phyloP scores from a whole-genome alignment of 2,113 vertebrate genomes.

The Cinclus cinclus region DNA sequence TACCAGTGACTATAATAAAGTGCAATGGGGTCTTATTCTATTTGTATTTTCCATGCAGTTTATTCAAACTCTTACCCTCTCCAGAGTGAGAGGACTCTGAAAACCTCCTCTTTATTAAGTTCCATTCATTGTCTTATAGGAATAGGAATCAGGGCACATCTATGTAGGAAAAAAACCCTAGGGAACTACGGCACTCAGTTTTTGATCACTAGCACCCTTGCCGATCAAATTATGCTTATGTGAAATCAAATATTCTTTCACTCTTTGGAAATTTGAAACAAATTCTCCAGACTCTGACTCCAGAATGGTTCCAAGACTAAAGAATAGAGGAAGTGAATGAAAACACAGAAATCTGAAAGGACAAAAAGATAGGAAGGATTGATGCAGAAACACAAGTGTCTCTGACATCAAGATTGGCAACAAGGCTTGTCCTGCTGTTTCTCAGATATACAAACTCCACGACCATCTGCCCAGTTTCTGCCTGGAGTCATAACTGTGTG shows the following conservation, averaged over 20 bases:
- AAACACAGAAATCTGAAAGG: not conserved
- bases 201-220: not conserved
- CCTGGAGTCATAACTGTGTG: not conserved
- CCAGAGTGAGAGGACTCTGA: not conserved
- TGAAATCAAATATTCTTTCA: not conserved
- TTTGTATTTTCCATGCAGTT: not conserved
- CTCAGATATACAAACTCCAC: not conserved
- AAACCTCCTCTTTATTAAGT: not conserved
- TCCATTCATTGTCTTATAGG: rapidly evolving
- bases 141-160: not conserved
- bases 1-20: not conserved
- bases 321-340: not conserved
- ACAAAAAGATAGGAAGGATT: not conserved
- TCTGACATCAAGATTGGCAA: not conserved
- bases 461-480: not conserved
- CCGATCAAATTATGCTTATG: not conserved
- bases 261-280: not conserved
- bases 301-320: not conserved
- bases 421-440: not conserved
- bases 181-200: not conserved
- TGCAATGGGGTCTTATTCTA: not conserved
- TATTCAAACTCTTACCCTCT: not conserved
- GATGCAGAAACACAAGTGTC: not conserved
- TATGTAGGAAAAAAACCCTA: not conserved
- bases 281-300: not conserved